A percentile compares a stretch with the other conserved stretches of the same genome.
Evolutionary conservation across 2,888 invertebrate genomes (phyloP).

Genomic region (Acanthosepion pharaonis): DNA sequence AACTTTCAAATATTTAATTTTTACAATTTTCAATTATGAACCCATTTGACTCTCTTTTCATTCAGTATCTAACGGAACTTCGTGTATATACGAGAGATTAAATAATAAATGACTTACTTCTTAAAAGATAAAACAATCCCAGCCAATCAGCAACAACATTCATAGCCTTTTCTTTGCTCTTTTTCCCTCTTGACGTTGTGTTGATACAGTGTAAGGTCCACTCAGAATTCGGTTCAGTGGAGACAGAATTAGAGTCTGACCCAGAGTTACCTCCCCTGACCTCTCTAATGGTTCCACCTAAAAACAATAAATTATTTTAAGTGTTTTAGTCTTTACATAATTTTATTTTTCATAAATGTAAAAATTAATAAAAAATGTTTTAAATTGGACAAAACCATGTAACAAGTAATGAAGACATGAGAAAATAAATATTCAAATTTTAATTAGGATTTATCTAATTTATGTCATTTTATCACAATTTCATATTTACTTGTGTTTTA

Average conservation of each 20-base stretch:
- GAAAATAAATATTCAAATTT: too few species aligned
- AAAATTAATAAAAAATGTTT: too few species aligned
- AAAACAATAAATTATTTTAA: background rate
- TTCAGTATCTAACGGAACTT: background rate
- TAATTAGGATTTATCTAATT: too few species aligned
- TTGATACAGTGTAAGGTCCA: conserved; percentile 18
- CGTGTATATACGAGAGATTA: background rate
- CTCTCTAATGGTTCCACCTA: background rate
- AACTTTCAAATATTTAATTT: too few species aligned
- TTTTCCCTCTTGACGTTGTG: background rate
- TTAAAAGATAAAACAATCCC: conserved; percentile 37
- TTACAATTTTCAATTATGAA: too few species aligned
- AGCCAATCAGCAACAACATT: background rate
- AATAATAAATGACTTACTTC: background rate
- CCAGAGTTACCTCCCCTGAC: conserved; percentile 34
- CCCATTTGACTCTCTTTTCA: background rate
- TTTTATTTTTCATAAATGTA: too few species aligned
- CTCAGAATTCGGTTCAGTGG: background rate
- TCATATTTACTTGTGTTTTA: too few species aligned
- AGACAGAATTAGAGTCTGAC: background rate
- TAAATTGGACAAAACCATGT: too few species aligned
- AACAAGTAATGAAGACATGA: too few species aligned
- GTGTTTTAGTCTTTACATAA: too few species aligned
- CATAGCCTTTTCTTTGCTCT: background rate
- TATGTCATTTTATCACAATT: too few species aligned